Conservation (phyloP, 2,113 vertebrate species). For the Poeciliopsis turrubarensis region DNA sequence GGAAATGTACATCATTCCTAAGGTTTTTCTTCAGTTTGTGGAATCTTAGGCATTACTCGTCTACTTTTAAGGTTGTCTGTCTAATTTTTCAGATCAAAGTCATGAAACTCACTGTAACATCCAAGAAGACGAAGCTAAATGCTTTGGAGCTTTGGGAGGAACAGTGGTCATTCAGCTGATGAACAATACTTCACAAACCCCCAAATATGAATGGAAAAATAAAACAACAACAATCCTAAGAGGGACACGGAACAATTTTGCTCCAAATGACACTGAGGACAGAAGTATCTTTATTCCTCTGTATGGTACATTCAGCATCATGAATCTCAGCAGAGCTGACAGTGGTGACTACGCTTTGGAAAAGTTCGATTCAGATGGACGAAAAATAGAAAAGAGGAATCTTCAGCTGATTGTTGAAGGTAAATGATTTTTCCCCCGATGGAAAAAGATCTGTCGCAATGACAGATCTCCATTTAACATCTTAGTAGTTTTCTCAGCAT, state of each 20-base stretch:
- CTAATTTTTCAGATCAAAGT: conserved; percentile 27
- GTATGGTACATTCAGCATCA: conserved; percentile 35
- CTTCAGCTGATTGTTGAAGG: neutral
- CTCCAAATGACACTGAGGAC: fast-evolving
- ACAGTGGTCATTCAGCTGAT: conserved; percentile 42
- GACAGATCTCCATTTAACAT: neutral
- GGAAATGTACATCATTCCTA: too few relatives aligned
- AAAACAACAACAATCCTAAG: neutral
- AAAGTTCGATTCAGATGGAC: neutral
- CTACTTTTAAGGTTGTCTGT: neutral
- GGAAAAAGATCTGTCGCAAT: neutral
- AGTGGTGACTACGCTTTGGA: conserved; percentile 6
- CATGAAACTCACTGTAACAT: conserved; percentile 38
- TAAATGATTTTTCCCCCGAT: neutral
- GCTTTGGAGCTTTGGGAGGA: conserved; percentile 56
- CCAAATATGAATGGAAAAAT: neutral
- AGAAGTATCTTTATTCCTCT: conserved; percentile 18
- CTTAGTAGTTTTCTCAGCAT: neutral
- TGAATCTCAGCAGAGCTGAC: conserved; percentile 24
- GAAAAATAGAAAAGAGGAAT: neutral
- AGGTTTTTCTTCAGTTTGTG: too few relatives aligned
- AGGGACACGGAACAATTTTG: neutral
- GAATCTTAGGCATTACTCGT: neutral
- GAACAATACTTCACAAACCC: neutral
- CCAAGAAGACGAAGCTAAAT: conserved; percentile 14